Evolutionary conservation across 2,797 vertebrate genomes (phyloP).

Genomic region (Brachymystax lenok): DNA sequence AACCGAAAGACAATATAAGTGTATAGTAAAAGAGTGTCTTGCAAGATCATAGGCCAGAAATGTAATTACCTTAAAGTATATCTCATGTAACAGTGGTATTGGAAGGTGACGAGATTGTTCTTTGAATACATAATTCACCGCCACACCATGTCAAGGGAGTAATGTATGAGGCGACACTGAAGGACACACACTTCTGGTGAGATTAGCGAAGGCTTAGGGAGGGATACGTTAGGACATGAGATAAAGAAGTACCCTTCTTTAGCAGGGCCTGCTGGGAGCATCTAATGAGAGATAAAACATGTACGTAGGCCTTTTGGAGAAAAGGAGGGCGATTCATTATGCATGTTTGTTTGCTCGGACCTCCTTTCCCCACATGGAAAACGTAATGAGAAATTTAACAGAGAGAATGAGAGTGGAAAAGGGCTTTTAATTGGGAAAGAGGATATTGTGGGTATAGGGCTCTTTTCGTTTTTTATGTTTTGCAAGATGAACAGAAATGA

Average conservation of each 20-base stretch:
- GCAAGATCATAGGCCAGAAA: neutral
- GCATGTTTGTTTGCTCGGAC: slow-evolving; percentile 48
- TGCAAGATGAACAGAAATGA: slow-evolving; percentile 1
- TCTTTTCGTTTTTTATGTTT: slow-evolving; percentile 30
- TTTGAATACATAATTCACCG: neutral
- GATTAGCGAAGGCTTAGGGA: neutral
- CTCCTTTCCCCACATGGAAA: slow-evolving; percentile 21
- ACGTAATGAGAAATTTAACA: slow-evolving; percentile 40
- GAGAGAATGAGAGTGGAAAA: slow-evolving; percentile 28
- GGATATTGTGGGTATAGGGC: slow-evolving; percentile 34
- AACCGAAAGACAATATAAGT: neutral
- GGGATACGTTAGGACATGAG: neutral
- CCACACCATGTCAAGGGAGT: neutral
- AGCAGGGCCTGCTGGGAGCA: slow-evolving; percentile 3
- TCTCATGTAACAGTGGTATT: neutral
- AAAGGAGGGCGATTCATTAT: slow-evolving; percentile 50
- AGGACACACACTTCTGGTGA: neutral
- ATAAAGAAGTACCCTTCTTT: slow-evolving; percentile 12
- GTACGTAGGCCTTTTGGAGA: slow-evolving; percentile 35
- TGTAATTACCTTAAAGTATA: slow-evolving; percentile 7
- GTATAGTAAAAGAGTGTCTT: neutral
- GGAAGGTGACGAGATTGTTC: neutral
- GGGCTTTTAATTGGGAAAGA: slow-evolving; percentile 44
- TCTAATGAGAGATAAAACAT: slow-evolving; percentile 39
- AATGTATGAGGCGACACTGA: neutral